Conservation (phyloP, 2,888 invertebrate species). For the Carterocephalus palaemon region DNA sequence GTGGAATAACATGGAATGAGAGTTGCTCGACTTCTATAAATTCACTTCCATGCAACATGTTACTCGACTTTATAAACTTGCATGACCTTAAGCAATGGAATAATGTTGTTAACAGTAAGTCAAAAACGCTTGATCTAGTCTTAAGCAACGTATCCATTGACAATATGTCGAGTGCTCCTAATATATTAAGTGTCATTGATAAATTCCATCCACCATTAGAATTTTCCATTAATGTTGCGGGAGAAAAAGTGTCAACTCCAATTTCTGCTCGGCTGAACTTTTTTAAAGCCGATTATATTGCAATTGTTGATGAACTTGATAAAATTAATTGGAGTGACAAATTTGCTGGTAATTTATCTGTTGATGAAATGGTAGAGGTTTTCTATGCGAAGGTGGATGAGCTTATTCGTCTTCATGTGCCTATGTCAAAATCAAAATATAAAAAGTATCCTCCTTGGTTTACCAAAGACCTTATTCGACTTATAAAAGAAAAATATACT, state of each 20-base stretch:
- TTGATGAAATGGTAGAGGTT: constrained; percentile 1
- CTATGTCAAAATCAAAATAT: background rate
- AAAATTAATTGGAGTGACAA: background rate
- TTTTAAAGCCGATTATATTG: constrained; percentile 1
- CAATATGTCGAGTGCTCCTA: background rate
- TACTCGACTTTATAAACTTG: constrained; percentile 3
- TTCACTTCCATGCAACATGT: background rate
- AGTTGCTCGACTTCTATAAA: background rate
- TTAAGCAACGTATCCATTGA: background rate
- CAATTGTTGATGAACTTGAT: background rate
- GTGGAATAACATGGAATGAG: constrained; percentile 2
- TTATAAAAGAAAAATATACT: constrained; percentile 1
- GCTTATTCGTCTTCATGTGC: background rate
- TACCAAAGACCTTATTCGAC: background rate
- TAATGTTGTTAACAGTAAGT: constrained; percentile 1
- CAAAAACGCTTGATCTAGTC: background rate
- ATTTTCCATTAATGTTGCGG: background rate
- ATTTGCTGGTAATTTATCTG: background rate
- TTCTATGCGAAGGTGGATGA: background rate
- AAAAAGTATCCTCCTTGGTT: constrained; percentile 8
- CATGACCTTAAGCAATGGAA: constrained; percentile 5
- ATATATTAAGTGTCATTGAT: background rate
- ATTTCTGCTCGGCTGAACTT: background rate
- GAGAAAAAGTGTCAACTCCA: background rate
- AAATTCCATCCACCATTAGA: background rate